phyloP scores from a whole-genome alignment of 1,140 invertebrate genomes.

The Nylanderia fulva region DNA sequence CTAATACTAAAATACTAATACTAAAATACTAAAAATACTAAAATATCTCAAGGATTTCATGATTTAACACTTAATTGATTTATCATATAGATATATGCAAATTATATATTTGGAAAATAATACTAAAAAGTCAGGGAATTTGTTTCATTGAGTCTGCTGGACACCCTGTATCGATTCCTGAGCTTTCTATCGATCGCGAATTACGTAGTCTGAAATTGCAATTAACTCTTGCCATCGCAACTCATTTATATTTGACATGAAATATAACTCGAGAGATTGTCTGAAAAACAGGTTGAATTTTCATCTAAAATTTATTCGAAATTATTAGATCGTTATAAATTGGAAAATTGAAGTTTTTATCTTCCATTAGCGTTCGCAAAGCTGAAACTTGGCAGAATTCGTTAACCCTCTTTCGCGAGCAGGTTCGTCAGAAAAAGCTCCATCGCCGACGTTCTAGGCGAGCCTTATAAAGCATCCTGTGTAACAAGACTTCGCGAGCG shows the following conservation, averaged over 20 bases:
- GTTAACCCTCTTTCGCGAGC: background rate
- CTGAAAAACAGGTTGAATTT: background rate
- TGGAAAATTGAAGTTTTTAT: background rate
- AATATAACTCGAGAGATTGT: background rate
- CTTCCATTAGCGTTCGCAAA: background rate
- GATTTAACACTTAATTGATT: too few relatives aligned
- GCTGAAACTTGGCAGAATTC: background rate
- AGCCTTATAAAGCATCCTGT: slow-evolving; percentile 5
- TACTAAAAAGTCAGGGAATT: too few relatives aligned
- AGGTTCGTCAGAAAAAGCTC: background rate
- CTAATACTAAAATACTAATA: too few relatives aligned
- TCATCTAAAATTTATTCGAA: background rate
- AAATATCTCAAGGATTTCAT: too few relatives aligned
- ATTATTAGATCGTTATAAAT: slow-evolving; percentile 7
- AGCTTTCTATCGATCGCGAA: background rate
- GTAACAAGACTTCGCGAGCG: background rate
- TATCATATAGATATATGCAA: too few relatives aligned
- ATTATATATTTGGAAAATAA: too few relatives aligned
- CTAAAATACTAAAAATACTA: too few relatives aligned
- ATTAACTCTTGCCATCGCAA: background rate
- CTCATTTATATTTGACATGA: background rate
- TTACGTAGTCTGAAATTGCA: background rate
- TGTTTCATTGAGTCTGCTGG: too few relatives aligned
- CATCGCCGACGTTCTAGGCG: background rate
- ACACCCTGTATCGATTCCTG: too few relatives aligned